Conservation (phyloP, 1,140 invertebrate genomes). For the Copidosoma floridanum region DNA sequence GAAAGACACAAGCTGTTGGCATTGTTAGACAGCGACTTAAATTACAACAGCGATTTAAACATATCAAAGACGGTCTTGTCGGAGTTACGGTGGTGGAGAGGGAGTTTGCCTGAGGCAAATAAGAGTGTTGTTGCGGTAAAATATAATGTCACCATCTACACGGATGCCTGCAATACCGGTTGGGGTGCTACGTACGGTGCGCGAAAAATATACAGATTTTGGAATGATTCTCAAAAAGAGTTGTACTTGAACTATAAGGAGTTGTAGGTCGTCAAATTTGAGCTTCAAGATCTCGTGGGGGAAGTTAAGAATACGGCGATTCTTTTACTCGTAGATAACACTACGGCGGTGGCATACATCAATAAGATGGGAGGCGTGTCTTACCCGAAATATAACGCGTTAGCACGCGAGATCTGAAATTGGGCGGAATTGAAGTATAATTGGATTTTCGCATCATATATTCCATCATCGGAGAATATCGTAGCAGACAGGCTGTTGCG, state of each 20-base stretch:
- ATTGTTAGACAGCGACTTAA: neutral
- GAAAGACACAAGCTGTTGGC: constrained; percentile 28
- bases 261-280: constrained; percentile 34
- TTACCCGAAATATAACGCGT: neutral
- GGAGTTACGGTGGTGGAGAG: constrained; percentile 20
- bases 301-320: constrained; percentile 18
- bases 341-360: constrained; percentile 6
- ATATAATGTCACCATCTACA: constrained; percentile 10
- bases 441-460: constrained; percentile 19
- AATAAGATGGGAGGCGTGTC: constrained; percentile 2
- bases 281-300: constrained; percentile 36
- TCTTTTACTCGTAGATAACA: constrained; percentile 3
- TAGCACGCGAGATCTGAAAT: constrained; percentile 21
- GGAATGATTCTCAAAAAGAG: neutral
- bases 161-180: constrained; percentile 21
- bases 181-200: constrained; percentile 13
- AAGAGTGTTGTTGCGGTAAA: neutral
- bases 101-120: neutral
- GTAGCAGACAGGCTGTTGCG: constrained; percentile 12
- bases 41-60: constrained; percentile 12
- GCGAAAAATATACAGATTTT: constrained; percentile 11
- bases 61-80: neutral
- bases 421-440: constrained; percentile 10
- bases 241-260: constrained; percentile 45
- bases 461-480: constrained; percentile 7